phyloP scores from a whole-genome alignment of 2,113 vertebrate genomes.

The Theristicus caerulescens region DNA sequence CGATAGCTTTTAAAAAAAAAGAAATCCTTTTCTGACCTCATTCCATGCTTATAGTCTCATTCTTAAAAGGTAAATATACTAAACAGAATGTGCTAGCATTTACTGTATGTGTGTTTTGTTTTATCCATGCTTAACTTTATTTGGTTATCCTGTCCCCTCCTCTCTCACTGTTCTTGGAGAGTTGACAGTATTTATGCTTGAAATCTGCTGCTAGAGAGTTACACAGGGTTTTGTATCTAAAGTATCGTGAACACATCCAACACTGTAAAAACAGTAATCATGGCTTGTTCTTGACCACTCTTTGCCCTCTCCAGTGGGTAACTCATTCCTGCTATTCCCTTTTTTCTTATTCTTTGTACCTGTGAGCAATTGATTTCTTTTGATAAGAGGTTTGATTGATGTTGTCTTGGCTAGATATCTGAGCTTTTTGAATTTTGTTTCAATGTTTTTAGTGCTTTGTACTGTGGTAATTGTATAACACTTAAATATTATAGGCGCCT shows the following conservation, averaged over 20 bases:
- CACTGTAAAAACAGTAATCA: neutral
- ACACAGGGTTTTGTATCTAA: neutral
- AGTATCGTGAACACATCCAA: neutral
- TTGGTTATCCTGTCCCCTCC: neutral
- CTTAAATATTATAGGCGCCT: neutral
- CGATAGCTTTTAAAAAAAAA: neutral
- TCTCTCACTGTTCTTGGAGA: neutral
- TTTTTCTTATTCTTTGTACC: neutral
- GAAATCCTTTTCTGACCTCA: slow-evolving; percentile 12
- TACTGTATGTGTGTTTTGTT: neutral
- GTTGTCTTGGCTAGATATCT: slow-evolving; percentile 1
- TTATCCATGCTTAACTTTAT: neutral
- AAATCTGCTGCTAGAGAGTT: neutral
- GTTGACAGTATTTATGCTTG: neutral
- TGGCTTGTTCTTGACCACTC: neutral
- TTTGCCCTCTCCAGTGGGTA: neutral
- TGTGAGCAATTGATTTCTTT: neutral
- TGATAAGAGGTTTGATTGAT: neutral
- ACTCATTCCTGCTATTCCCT: neutral
- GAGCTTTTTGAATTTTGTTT: neutral
- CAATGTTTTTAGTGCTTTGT: neutral
- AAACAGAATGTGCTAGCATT: neutral
- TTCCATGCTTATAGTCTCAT: neutral
- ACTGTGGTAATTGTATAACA: neutral
- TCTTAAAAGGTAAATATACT: neutral